These are phyloP conservation scores for Suricata suricatta DNA, from an alignment of 2,113 vertebrate species.

Conservation along the genomic window DNA sequence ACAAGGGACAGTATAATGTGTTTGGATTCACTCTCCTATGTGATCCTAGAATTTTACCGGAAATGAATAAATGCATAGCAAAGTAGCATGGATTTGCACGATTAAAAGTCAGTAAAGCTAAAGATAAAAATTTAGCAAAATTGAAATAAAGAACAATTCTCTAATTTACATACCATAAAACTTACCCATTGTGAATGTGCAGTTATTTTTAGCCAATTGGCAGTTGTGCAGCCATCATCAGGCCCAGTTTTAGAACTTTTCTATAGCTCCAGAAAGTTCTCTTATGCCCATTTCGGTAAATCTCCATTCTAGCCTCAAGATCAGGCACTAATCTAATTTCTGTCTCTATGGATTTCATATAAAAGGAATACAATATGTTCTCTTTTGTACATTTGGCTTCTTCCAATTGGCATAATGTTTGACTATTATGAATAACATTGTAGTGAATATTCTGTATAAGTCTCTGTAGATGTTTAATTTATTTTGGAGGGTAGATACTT, in stretches of 20 bases:
- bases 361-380: not conserved
- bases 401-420: not conserved
- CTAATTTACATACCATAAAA: constrained; percentile 1
- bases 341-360: not conserved
- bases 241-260: not conserved
- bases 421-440: not conserved
- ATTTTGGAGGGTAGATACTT: not conserved
- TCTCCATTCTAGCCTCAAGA: not conserved
- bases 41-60: not conserved
- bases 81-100: not conserved
- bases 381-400: not conserved
- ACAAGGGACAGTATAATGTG: not conserved
- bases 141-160: not conserved
- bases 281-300: not conserved
- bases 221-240: not conserved
- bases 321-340: not conserved
- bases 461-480: not conserved
- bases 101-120: not conserved
- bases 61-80: not conserved
- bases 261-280: not conserved
- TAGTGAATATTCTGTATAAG: not conserved
- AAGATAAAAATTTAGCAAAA: constrained; percentile 24
- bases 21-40: not conserved
- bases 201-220: constrained; percentile 32
- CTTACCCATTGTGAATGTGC: not conserved